phyloP scores from a whole-genome alignment of 2,797 vertebrate species.

The Gymnocypris eckloni region DNA sequence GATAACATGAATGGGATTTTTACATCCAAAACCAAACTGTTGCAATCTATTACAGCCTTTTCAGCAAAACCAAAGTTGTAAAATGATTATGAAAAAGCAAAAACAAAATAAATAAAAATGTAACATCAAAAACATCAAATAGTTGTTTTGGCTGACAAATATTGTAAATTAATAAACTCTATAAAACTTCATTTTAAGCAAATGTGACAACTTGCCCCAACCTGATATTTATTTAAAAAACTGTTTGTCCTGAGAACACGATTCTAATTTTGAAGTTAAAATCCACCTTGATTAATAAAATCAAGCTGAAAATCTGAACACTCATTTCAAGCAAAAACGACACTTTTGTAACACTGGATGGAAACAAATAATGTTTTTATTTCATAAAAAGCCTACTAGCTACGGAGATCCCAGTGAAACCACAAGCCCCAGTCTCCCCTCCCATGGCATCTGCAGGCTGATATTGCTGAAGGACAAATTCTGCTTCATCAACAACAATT shows the following conservation, averaged over 20 bases:
- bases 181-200: too few relatives aligned
- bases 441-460: background rate
- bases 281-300: background rate
- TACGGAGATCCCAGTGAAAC: background rate
- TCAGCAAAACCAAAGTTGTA: background rate
- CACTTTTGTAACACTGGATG: background rate
- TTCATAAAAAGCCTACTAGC: background rate
- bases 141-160: too few relatives aligned
- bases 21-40: background rate
- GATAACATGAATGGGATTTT: background rate
- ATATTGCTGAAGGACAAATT: constrained; percentile 12
- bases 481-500: constrained; percentile 18
- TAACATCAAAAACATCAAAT: too few relatives aligned
- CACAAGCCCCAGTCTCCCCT: background rate
- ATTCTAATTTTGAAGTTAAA: background rate
- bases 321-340: background rate
- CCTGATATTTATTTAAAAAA: background rate
- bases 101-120: too few relatives aligned
- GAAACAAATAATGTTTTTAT: background rate
- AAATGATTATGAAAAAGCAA: background rate
- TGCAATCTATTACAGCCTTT: background rate
- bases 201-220: too few relatives aligned
- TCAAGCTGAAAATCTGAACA: background rate
- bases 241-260: background rate
- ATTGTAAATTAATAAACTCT: too few relatives aligned